Percentiles rank a stretch among this genome's conserved stretches.
Evolutionary conservation across 92 coral and sea anemone species (phyloP).

Genomic region (Epizoanthus rinbou): DNA sequence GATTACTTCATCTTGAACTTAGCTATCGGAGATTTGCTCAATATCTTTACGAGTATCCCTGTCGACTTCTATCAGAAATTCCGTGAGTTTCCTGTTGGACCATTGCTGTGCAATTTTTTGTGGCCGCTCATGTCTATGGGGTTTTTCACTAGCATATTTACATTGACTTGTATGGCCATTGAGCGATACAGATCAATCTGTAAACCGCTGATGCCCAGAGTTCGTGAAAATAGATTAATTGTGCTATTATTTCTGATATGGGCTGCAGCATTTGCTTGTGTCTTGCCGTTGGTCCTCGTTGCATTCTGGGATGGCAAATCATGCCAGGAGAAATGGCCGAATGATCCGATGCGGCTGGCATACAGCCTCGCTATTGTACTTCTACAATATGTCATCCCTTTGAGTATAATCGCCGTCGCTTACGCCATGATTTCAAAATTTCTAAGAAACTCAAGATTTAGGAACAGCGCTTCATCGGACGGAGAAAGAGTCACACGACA

Average conservation of each 20-base stretch:
- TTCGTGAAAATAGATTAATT: conserved; percentile 44
- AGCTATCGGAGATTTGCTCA: conserved; percentile 64
- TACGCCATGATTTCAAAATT: conserved; percentile 63
- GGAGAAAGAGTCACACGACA: conserved; percentile 2
- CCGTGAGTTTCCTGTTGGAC: conserved; percentile 53
- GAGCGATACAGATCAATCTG: conserved; percentile 74
- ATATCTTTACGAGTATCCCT: conserved; percentile 67
- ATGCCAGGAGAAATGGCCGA: conserved; percentile 75
- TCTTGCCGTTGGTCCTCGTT: conserved; percentile 66
- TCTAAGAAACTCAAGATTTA: conserved; percentile 45
- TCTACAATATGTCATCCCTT: conserved; percentile 71
- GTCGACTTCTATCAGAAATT: conserved; percentile 72
- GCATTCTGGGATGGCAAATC: conserved; percentile 60
- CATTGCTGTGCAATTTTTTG: conserved; percentile 67
- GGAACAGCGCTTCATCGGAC: not conserved
- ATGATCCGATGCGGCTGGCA: conserved; percentile 54
- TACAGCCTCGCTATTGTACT: conserved; percentile 63
- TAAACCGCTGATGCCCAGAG: conserved; percentile 63
- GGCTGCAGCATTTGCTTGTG: conserved; percentile 66
- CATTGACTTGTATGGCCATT: conserved; percentile 81
- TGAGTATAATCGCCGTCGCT: conserved; percentile 67
- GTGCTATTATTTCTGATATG: conserved; percentile 50
- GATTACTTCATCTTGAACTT: conserved; percentile 78
- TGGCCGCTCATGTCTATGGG: conserved; percentile 87
- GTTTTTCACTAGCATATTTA: conserved; percentile 70